Evolutionary conservation across 2,113 vertebrate genomes (phyloP), one percentile per base, ranked within the genome.

Genomic region (Atrichornis clamosus): DNA sequence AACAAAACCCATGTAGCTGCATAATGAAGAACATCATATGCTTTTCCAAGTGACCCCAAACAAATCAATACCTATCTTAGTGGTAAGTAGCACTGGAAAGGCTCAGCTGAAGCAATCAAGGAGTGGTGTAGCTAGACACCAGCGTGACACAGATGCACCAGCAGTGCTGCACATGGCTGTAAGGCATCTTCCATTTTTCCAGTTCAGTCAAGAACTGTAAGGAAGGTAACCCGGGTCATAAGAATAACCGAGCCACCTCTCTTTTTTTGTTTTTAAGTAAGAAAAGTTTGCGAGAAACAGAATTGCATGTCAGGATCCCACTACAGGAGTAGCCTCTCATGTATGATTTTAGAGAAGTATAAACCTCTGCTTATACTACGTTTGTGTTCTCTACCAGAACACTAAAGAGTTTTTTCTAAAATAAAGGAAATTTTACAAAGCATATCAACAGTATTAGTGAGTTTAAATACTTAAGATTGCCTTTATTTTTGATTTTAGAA

Each of bases 161-260:
- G 19, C 24, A 92, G 23, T 7, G 67, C 47, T 59, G 16, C 2
- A 37, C 18, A 13, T 0, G 0, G 33, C 56, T 49, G 4, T 15
- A 46, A 63, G 33, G 52, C 9, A 77, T 21, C 15, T 55, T 53
- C 23, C 10, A 7, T 33, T 69, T 9, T 32, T 42, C 23, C 23
- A 32, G 13, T 53, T 76, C 67, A 68, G 44, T 15, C 58, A 79
- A 68, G 24, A 84, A 76, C n/a, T 3, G 1, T 12, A 20, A 64
- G 7, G 10, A 39, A 73, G 6, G 10, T 9, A 11, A 53, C 4
- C 15, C 3, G 32, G 8, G 10, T 64, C 39, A 35, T 21, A 59
- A 37, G 8, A 90, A 15, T 18, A 76, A 68, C 3, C 33, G 21
- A 19, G 64, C 2, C 3, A 58, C 15, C 8, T 16, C n/a, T n/a